Base-by-base conservation (phyloP, 2,797 vertebrate species). In the Oreochromis mossambicus region DNA sequence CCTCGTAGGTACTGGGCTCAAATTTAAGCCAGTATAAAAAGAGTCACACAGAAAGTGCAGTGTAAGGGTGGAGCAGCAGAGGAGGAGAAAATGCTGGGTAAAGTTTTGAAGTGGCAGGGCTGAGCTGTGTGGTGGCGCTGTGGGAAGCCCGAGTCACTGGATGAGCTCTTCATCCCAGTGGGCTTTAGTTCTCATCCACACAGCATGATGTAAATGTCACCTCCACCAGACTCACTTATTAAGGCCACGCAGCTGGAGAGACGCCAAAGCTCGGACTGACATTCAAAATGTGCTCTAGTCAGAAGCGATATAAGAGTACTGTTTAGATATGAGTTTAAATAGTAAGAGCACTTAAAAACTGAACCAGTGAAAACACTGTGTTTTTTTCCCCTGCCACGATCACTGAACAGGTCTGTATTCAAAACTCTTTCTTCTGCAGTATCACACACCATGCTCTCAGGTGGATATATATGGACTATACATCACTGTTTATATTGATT, bases 131-230 rank as follows among this genome's bases (percentile, higher is more conserved):
- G 43, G 50, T 8, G 68, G 77, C 85, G 75, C 83, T 29, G 78
- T 52, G 11, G 80, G 26, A 51, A 79, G 80, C 79, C 56, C 21
- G 85, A 87, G 91, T 87, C 78, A 51, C 63, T 73, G 88, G 88
- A 92, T 91, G 91, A 85, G 90, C 87, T 92, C 87, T 88, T 89
- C 85, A 92, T 93, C 92, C 89, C 85, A 14, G 55, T 76, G 80
- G 90, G 90, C 85, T 89, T 79, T 9, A 50, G 78, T 84, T 86
- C 87, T 93, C 91, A 89, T 92, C 85, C 77, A 66, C 83, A 29
- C 79, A 81, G 86, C 80, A 10, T 78, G 91, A 88, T 84, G 89
- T 87, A 95, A 96, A 96, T 94, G 94, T 93, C 95, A 95, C 85
- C 90, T 89, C 92, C 86, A 55, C 56, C 83, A 90, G 29, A 77